phyloP scores from a whole-genome alignment of 2,888 invertebrate genomes.

The Eilema sororculum region DNA sequence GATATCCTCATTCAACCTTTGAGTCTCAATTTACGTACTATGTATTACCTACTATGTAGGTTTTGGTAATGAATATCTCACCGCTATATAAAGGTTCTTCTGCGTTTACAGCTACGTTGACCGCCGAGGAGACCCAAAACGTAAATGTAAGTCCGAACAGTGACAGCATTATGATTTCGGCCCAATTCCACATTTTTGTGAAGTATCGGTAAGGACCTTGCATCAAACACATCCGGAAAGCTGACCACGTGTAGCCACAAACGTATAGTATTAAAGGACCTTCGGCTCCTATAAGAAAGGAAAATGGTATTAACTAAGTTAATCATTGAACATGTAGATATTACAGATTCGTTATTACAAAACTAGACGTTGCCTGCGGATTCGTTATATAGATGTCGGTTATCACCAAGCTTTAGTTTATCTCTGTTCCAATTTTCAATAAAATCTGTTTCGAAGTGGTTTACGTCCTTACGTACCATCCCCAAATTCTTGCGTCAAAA shows the following conservation, averaged over 20 bases:
- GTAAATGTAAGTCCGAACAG: constrained; percentile 88
- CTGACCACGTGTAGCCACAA: constrained; percentile 85
- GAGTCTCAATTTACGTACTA: not conserved
- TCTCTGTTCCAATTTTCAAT: no score
- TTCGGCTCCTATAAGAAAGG: constrained; percentile 62
- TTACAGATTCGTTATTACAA: not conserved
- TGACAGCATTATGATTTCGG: constrained; percentile 87
- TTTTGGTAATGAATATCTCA: constrained; percentile 6
- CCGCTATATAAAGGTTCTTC: constrained; percentile 10
- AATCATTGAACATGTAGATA: not conserved
- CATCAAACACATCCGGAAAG: constrained; percentile 85
- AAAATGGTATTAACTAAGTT: not conserved
- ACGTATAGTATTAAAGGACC: constrained; percentile 81
- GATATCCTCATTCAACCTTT: not conserved
- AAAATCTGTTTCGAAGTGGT: no score
- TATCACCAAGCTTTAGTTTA: no score
- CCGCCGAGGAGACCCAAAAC: constrained; percentile 88
- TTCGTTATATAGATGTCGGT: no score
- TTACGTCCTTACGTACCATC: no score
- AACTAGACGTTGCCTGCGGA: not conserved
- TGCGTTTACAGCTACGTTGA: constrained; percentile 69
- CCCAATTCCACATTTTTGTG: constrained; percentile 88
- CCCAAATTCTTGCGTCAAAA: no score
- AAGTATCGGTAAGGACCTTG: constrained; percentile 87
- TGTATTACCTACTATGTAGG: no score